phyloP scores from a whole-genome alignment of 2,797 vertebrate species.

The Sebastes kiyomatsui region DNA sequence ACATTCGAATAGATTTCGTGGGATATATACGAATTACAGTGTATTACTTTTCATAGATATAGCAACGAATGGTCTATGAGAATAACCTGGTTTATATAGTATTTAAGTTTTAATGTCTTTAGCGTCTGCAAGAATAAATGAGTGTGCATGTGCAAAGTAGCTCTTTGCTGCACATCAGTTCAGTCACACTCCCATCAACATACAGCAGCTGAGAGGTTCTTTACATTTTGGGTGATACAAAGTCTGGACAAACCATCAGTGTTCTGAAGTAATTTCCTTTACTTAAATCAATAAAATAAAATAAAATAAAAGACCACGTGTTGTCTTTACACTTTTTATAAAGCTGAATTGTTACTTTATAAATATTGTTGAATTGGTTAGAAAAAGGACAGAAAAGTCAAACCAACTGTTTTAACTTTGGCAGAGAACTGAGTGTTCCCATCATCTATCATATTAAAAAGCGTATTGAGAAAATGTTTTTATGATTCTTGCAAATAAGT shows the following conservation, averaged over 20 bases:
- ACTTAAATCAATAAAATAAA: neutral
- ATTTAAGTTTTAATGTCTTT: neutral
- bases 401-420: neutral
- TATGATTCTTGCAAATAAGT: neutral
- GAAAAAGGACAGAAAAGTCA: neutral
- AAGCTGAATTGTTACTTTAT: neutral
- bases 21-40: too few relatives aligned
- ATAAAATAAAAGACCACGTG: neutral
- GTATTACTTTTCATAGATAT: too few relatives aligned
- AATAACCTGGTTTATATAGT: neutral
- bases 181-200: neutral
- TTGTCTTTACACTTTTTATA: neutral
- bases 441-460: neutral
- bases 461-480: neutral
- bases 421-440: neutral
- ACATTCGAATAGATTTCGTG: too few relatives aligned
- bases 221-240: neutral
- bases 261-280: neutral
- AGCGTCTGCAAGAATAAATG: slow-evolving; percentile 8
- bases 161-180: neutral
- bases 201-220: neutral
- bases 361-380: neutral
- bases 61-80: too few relatives aligned
- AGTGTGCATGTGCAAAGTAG: neutral
- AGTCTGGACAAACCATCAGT: neutral